These are phyloP conservation scores for Cardiocondyla obscurior DNA, from an alignment of 1,140 invertebrate genomes.

Conservation along the genomic window DNA sequence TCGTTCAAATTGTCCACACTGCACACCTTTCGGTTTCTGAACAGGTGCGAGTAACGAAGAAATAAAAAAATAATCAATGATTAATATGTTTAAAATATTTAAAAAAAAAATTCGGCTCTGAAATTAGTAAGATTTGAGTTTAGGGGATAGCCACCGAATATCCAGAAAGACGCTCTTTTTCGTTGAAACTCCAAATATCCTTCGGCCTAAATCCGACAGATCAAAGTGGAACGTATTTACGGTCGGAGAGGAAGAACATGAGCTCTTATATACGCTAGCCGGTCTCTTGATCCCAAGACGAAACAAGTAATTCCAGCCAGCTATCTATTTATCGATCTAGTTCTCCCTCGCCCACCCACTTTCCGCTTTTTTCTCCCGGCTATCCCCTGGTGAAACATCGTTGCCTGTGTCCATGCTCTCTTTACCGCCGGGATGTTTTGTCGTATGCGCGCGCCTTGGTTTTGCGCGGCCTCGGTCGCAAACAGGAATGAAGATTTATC, in stretches of 20 bases:
- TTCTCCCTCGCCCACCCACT: background rate
- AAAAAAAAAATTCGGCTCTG: background rate
- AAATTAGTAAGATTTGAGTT: background rate
- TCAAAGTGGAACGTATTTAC: slow-evolving; percentile 49
- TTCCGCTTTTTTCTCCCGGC: slow-evolving; percentile 23
- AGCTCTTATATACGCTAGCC: slow-evolving; percentile 40
- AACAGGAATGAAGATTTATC: slow-evolving; percentile 56
- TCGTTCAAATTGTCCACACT: slow-evolving; percentile 8
- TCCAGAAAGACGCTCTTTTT: background rate
- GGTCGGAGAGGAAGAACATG: slow-evolving; percentile 16
- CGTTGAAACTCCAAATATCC: slow-evolving; percentile 14
- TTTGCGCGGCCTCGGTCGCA: slow-evolving; percentile 34
- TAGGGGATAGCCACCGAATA: background rate
- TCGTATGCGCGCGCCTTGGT: slow-evolving; percentile 36
- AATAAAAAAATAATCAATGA: background rate
- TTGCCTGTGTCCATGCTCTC: slow-evolving; percentile 40
- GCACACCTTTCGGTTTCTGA: background rate
- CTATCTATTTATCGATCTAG: slow-evolving; percentile 54
- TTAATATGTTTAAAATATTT: slow-evolving; percentile 8
- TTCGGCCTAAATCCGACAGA: slow-evolving; percentile 41
- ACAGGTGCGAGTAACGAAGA: background rate
- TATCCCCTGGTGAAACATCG: slow-evolving; percentile 46
- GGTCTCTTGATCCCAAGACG: slow-evolving; percentile 46
- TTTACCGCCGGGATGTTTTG: slow-evolving; percentile 45
- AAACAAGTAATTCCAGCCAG: slow-evolving; percentile 48